A percentile compares a stretch with the other conserved stretches of the same genome.
phyloP scores from a whole-genome alignment of 2,113 vertebrate genomes.

The Pygathrix nemaeus region DNA sequence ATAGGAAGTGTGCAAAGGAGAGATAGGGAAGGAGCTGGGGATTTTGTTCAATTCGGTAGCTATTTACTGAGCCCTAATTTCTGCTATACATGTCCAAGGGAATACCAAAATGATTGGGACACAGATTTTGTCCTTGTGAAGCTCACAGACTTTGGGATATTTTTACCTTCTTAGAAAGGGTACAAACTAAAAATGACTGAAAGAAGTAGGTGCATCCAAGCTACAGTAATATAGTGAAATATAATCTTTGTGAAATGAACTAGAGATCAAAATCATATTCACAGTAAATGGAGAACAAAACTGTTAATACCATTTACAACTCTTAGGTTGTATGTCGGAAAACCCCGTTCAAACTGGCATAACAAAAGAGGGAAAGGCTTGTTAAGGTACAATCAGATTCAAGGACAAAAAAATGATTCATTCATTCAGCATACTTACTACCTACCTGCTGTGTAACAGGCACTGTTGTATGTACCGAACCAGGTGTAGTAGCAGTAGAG shows the following conservation, averaged over 20 bases:
- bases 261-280: background rate
- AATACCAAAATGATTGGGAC: background rate
- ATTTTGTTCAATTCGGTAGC: background rate
- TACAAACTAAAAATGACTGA: background rate
- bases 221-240: background rate
- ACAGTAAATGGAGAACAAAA: background rate
- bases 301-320: background rate
- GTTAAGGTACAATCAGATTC: background rate
- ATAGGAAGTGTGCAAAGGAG: constrained; percentile 49
- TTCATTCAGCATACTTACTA: background rate
- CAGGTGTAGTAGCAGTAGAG: background rate
- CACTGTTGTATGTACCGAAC: background rate
- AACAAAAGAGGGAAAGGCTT: background rate
- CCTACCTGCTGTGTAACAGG: background rate
- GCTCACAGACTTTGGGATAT: background rate
- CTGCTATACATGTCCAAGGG: background rate
- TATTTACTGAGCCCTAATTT: background rate
- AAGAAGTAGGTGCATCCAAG: background rate
- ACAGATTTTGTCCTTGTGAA: background rate
- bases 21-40: constrained; percentile 41
- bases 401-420: background rate
- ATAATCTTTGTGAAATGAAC: background rate
- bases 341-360: background rate
- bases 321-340: background rate
- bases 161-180: background rate